Conservation (phyloP, 2,113 vertebrate species). For the Tor tambroides region DNA sequence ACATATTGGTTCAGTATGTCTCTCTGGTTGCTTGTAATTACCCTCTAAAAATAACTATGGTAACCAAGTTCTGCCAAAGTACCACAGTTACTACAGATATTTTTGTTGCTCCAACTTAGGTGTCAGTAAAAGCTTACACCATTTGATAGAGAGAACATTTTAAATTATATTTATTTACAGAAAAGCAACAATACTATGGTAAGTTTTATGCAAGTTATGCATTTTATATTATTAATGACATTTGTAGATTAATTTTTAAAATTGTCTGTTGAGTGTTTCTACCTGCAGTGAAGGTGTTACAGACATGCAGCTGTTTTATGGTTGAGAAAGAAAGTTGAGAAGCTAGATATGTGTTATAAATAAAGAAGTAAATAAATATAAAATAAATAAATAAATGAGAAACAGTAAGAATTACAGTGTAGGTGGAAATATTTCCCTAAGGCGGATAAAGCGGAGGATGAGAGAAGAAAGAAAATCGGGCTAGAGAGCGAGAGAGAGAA, state of each 20-base stretch:
- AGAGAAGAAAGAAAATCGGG: conserved; percentile 1
- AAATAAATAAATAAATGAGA: conserved; percentile 6
- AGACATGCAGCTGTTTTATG: neutral
- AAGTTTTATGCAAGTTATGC: neutral
- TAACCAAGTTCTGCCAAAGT: neutral
- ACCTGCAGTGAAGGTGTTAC: neutral
- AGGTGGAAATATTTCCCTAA: conserved; percentile 27
- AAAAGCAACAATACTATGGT: neutral
- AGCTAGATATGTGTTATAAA: conserved; percentile 17
- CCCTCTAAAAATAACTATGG: conserved; percentile 3
- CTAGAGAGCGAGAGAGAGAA: conserved; percentile 11
- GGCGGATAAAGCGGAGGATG: neutral
- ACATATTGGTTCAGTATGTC: conserved; percentile 2
- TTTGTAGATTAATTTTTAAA: neutral
- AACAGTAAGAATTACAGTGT: conserved; percentile 22
- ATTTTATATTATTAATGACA: neutral
- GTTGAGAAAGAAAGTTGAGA: neutral
- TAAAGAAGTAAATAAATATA: conserved; percentile 28
- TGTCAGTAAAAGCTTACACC: neutral
- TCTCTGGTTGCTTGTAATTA: conserved; percentile 10
- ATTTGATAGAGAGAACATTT: neutral
- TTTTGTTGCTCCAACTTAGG: neutral
- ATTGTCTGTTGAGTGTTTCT: neutral
- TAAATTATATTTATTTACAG: neutral
- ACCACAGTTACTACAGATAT: neutral